Base-by-base conservation (phyloP, 2,113 vertebrate species). In the Ardeotis arabs region DNA sequence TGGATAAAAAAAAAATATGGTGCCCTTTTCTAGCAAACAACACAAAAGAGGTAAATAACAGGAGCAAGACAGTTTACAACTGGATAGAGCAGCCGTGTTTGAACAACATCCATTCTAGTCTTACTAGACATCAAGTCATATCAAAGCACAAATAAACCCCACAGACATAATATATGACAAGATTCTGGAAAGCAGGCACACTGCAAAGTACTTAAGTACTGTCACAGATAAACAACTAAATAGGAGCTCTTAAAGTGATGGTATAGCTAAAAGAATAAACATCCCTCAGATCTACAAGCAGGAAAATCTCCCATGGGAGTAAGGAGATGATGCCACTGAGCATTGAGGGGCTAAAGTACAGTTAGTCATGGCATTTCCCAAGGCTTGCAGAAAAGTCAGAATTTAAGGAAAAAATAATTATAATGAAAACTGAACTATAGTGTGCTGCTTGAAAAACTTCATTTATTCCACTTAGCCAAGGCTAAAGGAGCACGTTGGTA, bases 401-500 rank as follows among this genome's bases (percentile, higher is more conserved):
- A 6, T 49, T 84, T 18, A 86, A 72, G 22, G 62, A 84, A 84
- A 33, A 79, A 79, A 49, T n/a, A n/a, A n/a, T 1, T 8, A 7
- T 7, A 22, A 59, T 31, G 18, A 91, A 85, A 67, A 18, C 8
- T 27, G 29, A 78, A 74, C 37, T 78, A 55, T 0, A 78, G 17
- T 14, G 12, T 66, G 17, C 19, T 83, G 28, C 14, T 44, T 69
- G 4, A 73, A 85, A 73, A 95, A 31, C 28, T 14, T 16, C 0
- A 16, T 39, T 58, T 89, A 52, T 70, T 95, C 63, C 7, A 56
- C 25, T 75, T 75, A 56, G 6, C 52, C 25, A 63, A 74, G 31
- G 37, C 17, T 56, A 14, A 72, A 4, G 1, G 12, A 84, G 44
- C n/a, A 75, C 25, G 5, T 28, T 45, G 1, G 1, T 55, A 1